These are phyloP conservation scores for Ctena decussata DNA, from an alignment of 2,888 invertebrate species.

Conservation along the genomic window DNA sequence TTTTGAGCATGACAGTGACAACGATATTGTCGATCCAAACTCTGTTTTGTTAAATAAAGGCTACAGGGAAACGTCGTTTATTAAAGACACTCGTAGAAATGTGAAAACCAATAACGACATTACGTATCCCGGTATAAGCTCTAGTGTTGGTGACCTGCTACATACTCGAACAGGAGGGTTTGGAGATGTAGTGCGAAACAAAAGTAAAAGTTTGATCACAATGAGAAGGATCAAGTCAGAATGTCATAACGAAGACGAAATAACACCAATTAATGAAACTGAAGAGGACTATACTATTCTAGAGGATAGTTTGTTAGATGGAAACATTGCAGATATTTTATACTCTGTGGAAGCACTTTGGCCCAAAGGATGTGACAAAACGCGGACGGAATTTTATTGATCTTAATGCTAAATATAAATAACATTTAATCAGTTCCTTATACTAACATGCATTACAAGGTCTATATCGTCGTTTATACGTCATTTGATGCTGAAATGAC, in stretches of 20 bases:
- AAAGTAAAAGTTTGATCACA: conserved; percentile 74
- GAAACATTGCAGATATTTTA: conserved; percentile 77
- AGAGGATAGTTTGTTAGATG: conserved; percentile 74
- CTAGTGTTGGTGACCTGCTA: conserved; percentile 64
- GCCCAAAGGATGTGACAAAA: conserved; percentile 52
- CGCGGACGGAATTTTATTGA: neutral
- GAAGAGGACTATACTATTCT: conserved; percentile 63
- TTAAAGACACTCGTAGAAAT: neutral
- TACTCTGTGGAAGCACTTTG: conserved; percentile 79
- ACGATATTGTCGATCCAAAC: conserved; percentile 15
- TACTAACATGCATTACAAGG: too few species aligned
- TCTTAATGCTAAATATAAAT: too few species aligned
- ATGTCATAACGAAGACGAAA: conserved; percentile 39
- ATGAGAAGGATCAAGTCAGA: conserved; percentile 54
- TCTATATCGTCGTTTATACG: too few species aligned
- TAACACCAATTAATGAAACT: conserved; percentile 51
- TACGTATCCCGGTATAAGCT: conserved; percentile 48
- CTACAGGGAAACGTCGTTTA: conserved; percentile 51
- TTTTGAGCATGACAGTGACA: conserved; percentile 51
- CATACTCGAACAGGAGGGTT: conserved; percentile 22
- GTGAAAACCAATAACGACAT: conserved; percentile 33
- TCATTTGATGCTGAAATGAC: too few species aligned
- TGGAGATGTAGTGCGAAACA: conserved; percentile 44
- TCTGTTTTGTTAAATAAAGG: conserved; percentile 30
- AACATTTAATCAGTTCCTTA: too few species aligned